phyloP scores from a whole-genome alignment of 2,888 invertebrate species.

The Lypha dubia region DNA sequence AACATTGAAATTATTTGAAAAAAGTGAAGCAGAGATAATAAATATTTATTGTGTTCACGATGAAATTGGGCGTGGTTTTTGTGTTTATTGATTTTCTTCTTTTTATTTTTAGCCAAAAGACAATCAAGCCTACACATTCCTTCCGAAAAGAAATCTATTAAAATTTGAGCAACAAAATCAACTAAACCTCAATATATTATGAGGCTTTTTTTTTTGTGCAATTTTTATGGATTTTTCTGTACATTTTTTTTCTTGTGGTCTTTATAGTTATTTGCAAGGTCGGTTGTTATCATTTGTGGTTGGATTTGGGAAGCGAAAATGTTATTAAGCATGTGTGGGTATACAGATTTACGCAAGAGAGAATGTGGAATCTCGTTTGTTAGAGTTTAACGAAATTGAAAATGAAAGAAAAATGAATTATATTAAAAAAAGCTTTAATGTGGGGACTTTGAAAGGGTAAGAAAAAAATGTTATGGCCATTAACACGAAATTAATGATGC shows the following conservation, averaged over 20 bases:
- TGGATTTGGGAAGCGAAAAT: neutral
- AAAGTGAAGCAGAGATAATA: conserved; percentile 17
- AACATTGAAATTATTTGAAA: conserved; percentile 34
- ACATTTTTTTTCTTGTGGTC: conserved; percentile 21
- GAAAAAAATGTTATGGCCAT: neutral
- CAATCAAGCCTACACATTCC: conserved; percentile 18
- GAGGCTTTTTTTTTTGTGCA: conserved; percentile 1
- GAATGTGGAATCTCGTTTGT: conserved; percentile 4
- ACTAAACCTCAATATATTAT: conserved; percentile 33
- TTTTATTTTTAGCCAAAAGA: conserved; percentile 16
- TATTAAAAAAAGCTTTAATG: neutral
- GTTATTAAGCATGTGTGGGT: conserved; percentile 1
- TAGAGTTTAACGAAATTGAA: neutral
- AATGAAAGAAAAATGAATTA: neutral
- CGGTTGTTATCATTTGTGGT: conserved; percentile 24
- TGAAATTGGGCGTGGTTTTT: conserved; percentile 64
- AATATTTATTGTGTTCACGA: conserved; percentile 58
- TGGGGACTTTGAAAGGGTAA: neutral
- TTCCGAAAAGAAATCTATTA: conserved; percentile 23
- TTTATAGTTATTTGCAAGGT: conserved; percentile 12
- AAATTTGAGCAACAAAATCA: conserved; percentile 15
- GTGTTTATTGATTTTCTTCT: conserved; percentile 58
- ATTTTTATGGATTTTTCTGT: neutral
- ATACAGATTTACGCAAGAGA: conserved; percentile 2
- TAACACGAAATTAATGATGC: neutral